A percentile compares a stretch with the other conserved stretches of the same genome.
phyloP scores from a whole-genome alignment of 2,797 vertebrate genomes.

The Phaenicophaeus curvirostris region DNA sequence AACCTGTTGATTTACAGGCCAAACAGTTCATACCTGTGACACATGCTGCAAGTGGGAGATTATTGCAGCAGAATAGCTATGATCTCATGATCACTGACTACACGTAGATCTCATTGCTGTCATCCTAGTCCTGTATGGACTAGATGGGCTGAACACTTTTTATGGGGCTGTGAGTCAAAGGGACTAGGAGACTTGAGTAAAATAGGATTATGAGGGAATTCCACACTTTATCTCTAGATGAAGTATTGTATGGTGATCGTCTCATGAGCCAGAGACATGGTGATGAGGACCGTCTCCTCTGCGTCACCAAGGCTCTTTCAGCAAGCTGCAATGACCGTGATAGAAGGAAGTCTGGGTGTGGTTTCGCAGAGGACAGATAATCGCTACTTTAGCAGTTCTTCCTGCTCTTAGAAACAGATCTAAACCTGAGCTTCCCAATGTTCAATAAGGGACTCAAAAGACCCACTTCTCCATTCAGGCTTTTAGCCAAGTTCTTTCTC shows the following conservation, averaged over 20 bases:
- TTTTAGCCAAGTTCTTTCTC: slow-evolving; percentile 38
- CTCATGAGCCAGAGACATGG: background rate
- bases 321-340: background rate
- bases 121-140: background rate
- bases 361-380: background rate
- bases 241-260: background rate
- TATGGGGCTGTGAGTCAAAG: background rate
- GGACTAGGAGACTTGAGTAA: background rate
- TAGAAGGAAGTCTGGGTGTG: slow-evolving; percentile 18
- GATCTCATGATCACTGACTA: background rate
- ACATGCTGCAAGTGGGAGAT: slow-evolving; percentile 17
- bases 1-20: slow-evolving; percentile 66
- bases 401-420: background rate
- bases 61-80: background rate
- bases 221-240: background rate
- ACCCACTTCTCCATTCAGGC: slow-evolving; percentile 13
- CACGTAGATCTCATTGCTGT: background rate
- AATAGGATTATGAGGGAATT: background rate
- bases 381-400: slow-evolving; percentile 13
- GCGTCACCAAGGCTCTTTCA: background rate
- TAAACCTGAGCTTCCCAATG: background rate
- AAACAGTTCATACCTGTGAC: slow-evolving; percentile 39
- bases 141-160: background rate
- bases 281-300: background rate
- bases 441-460: slow-evolving; percentile 8